Base-by-base conservation (phyloP, 37 sponge, comb jelly and placozoan genomes). In the Dysidea cf. avara region DNA sequence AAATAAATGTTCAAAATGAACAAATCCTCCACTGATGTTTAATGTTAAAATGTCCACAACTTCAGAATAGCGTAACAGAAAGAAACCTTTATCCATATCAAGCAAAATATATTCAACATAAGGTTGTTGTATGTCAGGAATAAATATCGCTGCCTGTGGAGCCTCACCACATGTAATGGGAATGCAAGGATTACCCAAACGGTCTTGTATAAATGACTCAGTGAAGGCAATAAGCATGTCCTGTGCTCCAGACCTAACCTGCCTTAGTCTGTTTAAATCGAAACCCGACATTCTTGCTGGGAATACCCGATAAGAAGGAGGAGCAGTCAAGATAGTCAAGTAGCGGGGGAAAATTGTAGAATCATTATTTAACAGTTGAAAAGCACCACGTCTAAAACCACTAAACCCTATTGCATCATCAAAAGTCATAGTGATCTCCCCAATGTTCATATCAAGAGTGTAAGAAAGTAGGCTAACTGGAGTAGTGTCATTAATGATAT, bases 141-240 rank as follows among this genome's bases (percentile, higher is more conserved):
- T 70, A 66, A 80, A 94, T 5, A 39, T 35, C 28, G 40, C 53
- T 0, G 56, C 84, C 14, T 48, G 80, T 0, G 90, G 53, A 7
- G 95, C 84, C n/a, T 90, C 82, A 53, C 95, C 90, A 65, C 90
- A 87, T 7, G 90, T 90, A 51, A 94, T 56, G 51, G 95, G 90
- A 20, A 79, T 53, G 11, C 64, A 64, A 51, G 89, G 87, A 14
- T 56, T 53, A 28, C 87, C 87, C 59, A 71, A 64, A 16, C 82
- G 58, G 61, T 89, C 95, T 72, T 94, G 84, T 0, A 65, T 86
- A 13, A 82, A 6, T 22, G 58, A 74, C 22, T 90, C 95, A 14
- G 81, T 60, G 65, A 73, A 94, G 43, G 87, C 81, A 40, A 64
- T 78, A 18, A 9, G 47, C 35, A 24, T 20, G 35, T 30, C 36